Evolutionary conservation across 1,140 invertebrate genomes (phyloP).

Genomic region (Lamellibrachia luymesi): DNA sequence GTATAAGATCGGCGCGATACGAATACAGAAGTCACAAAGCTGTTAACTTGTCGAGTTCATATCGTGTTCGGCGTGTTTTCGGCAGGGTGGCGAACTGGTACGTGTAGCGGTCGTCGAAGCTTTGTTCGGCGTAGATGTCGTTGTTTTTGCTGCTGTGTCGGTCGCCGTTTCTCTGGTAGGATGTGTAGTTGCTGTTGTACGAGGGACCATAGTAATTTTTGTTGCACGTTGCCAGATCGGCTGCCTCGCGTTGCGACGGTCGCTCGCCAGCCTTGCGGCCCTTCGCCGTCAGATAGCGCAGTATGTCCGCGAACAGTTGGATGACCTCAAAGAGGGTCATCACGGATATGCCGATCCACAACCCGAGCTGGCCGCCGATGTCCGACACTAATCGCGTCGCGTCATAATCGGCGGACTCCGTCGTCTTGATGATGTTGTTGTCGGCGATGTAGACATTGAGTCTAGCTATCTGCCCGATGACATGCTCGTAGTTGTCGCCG

Average conservation of each 20-base stretch:
- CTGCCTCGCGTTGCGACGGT: neutral
- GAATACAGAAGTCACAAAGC: neutral
- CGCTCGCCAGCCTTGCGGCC: constrained; percentile 11
- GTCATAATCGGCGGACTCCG: constrained; percentile 29
- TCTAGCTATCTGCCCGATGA: constrained; percentile 19
- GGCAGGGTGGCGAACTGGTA: neutral
- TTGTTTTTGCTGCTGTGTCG: neutral
- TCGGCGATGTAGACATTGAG: constrained; percentile 30
- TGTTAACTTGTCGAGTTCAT: neutral
- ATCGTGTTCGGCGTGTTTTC: neutral
- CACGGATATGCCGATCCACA: constrained; percentile 30
- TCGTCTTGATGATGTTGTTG: constrained; percentile 31
- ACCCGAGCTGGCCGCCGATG: constrained; percentile 29
- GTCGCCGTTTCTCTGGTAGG: neutral
- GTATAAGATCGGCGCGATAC: neutral
- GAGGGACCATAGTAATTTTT: neutral
- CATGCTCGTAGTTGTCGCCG: constrained; percentile 13
- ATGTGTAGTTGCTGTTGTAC: neutral
- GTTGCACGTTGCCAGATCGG: neutral
- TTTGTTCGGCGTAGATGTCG: neutral
- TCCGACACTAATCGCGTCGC: constrained; percentile 25
- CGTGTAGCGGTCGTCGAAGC: neutral
- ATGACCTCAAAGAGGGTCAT: constrained; percentile 29
- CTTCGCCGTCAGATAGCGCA: constrained; percentile 14
- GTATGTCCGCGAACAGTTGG: constrained; percentile 22